Conservation (phyloP, 2,797 vertebrate species). For the Benthosema pterotum region DNA sequence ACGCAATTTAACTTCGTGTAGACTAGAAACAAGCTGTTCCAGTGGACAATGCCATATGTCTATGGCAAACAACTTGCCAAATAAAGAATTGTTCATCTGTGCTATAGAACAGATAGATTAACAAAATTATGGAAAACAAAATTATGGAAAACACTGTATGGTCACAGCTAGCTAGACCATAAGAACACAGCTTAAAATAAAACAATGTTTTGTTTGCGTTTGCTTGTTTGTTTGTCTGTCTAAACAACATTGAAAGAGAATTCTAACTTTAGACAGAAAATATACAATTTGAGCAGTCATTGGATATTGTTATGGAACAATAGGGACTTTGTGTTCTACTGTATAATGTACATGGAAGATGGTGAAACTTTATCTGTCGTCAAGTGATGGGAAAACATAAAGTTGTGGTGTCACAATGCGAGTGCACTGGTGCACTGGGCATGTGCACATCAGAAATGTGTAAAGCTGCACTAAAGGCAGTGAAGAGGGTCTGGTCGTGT, state of each 20-base stretch:
- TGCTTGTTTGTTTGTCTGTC: too few relatives aligned
- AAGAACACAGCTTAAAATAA: too few relatives aligned
- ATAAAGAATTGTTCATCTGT: too few relatives aligned
- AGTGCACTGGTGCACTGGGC: slow-evolving; percentile 13
- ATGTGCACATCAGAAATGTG: slow-evolving; percentile 23
- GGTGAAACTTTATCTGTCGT: slow-evolving; percentile 53
- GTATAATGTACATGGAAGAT: slow-evolving; percentile 30
- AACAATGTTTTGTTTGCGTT: too few relatives aligned
- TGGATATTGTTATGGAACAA: too few relatives aligned
- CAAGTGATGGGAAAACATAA: slow-evolving; percentile 39
- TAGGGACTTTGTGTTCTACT: slow-evolving; percentile 11
- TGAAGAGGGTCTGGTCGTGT: background rate
- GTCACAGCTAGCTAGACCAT: too few relatives aligned
- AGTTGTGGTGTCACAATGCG: slow-evolving; percentile 36
- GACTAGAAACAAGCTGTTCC: slow-evolving; percentile 33
- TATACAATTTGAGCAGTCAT: too few relatives aligned
- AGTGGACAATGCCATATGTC: slow-evolving; percentile 30
- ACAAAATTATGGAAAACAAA: too few relatives aligned
- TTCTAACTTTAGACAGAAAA: too few relatives aligned
- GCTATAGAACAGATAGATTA: too few relatives aligned
- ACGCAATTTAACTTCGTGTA: slow-evolving; percentile 36
- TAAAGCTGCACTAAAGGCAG: slow-evolving; percentile 36
- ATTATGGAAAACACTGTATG: too few relatives aligned
- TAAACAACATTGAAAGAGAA: too few relatives aligned
- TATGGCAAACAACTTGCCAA: slow-evolving; percentile 13